Evolutionary conservation across 2,888 invertebrate genomes (phyloP).

Genomic region (Caenorhabditis sp.): DNA sequence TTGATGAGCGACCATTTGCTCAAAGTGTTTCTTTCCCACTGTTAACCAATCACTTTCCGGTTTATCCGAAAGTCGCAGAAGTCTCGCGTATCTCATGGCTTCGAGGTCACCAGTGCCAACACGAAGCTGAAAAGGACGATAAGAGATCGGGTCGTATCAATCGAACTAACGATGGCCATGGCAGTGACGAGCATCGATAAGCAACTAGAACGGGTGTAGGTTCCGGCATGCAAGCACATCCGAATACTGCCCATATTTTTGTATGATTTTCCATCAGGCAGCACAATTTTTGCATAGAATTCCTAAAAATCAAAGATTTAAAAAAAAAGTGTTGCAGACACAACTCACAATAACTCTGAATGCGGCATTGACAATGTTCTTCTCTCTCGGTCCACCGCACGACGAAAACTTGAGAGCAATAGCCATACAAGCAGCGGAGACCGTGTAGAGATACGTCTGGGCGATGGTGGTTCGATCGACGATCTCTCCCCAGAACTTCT

Average conservation of each 20-base stretch:
- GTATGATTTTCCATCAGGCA: conserved; percentile 33
- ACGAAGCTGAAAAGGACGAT: conserved; percentile 41
- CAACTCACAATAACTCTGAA: conserved; percentile 44
- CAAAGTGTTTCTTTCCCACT: conserved; percentile 91
- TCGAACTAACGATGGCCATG: conserved; percentile 53
- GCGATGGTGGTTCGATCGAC: conserved; percentile 73
- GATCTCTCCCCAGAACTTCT: conserved; percentile 69
- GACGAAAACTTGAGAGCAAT: conserved; percentile 96
- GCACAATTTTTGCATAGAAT: conserved; percentile 42
- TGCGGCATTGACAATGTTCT: conserved; percentile 3
- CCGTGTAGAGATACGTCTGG: conserved; percentile 94
- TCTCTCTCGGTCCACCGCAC: conserved; percentile 84
- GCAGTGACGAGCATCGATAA: conserved; percentile 41
- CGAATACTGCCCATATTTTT: conserved; percentile 35
- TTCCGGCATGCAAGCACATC: conserved; percentile 47
- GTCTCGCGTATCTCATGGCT: conserved; percentile 48
- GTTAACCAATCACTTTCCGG: conserved; percentile 58
- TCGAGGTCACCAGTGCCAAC: conserved; percentile 58
- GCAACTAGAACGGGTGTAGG: conserved; percentile 32
- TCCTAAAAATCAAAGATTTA: conserved; percentile 11
- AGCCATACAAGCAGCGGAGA: conserved; percentile 95
- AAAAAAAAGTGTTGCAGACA: too few relatives aligned
- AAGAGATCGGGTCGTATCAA: too few relatives aligned
- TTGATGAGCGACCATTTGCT: conserved; percentile 96
- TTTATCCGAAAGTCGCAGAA: conserved; percentile 37